phyloP scores from a whole-genome alignment of 2,888 invertebrate genomes.

The Synanthedon formicaeformis region DNA sequence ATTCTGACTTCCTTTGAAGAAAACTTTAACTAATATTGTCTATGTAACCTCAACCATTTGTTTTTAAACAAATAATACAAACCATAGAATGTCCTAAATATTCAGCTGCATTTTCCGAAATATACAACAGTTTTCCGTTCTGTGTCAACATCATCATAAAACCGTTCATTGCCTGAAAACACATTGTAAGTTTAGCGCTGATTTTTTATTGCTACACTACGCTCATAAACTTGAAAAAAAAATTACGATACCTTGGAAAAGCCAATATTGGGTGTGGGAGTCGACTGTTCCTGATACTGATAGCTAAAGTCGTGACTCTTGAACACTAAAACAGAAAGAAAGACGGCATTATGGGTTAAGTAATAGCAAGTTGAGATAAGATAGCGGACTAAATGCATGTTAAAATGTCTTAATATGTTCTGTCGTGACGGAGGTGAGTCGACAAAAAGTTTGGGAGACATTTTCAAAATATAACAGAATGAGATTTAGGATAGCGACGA shows the following conservation, averaged over 20 bases:
- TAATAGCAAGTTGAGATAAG: conserved; percentile 61
- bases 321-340: conserved; percentile 84
- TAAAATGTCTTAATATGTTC: conserved; percentile 65
- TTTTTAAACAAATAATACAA: conserved; percentile 12
- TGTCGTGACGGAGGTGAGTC: conserved; percentile 64
- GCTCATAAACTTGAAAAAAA: conserved; percentile 36
- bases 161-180: conserved; percentile 92
- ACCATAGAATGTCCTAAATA: conserved; percentile 99
- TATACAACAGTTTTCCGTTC: conserved; percentile 96
- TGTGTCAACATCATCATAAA: conserved; percentile 99
- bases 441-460: conserved; percentile 62
- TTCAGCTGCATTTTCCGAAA: conserved; percentile 98
- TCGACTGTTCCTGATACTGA: conserved; percentile 76
- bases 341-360: conserved; percentile 64
- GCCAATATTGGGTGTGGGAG: conserved; percentile 87
- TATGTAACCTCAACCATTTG: neutral
- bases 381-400: conserved; percentile 66
- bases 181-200: conserved; percentile 25
- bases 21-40: too few species aligned
- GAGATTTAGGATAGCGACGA: conserved; percentile 47
- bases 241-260: conserved; percentile 83
- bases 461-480: conserved; percentile 32
- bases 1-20: too few species aligned
- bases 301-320: conserved; percentile 81
- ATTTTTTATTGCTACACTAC: conserved; percentile 27